Percentiles rank a stretch among this genome's conserved stretches.
Evolutionary conservation across 1,140 invertebrate genomes (phyloP).

Genomic region (Nilaparvata lugens): DNA sequence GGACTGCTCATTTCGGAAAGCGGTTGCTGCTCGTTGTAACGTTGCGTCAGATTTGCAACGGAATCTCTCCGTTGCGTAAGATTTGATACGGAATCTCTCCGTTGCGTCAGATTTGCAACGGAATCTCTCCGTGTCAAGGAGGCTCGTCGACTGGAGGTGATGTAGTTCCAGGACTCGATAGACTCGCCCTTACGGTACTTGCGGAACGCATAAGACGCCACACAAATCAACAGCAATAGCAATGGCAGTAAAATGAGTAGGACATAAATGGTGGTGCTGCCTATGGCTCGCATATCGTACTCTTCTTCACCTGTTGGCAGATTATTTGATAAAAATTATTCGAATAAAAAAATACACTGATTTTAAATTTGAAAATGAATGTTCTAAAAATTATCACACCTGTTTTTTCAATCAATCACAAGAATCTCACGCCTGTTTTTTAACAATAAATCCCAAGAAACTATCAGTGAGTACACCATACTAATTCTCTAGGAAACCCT

Average conservation of each 20-base stretch:
- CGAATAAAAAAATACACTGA: no score
- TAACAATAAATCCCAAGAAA: no score
- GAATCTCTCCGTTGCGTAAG: not conserved
- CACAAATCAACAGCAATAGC: constrained; percentile 44
- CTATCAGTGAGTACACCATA: no score
- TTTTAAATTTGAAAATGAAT: no score
- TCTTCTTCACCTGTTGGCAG: constrained; percentile 44
- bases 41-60: not conserved
- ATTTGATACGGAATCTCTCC: not conserved
- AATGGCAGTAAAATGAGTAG: constrained; percentile 41
- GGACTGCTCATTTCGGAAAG: not conserved
- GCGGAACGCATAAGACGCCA: constrained; percentile 38
- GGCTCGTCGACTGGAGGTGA: not conserved
- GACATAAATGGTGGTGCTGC: constrained; percentile 37
- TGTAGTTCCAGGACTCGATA: constrained; percentile 8
- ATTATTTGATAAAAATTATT: no score
- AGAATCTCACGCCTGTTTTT: not conserved
- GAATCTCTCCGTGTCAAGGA: constrained; percentile 2
- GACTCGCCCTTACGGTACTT: constrained; percentile 3
- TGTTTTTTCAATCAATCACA: no score
- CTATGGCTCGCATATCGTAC: constrained; percentile 43
- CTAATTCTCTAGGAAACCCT: no score
- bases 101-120: not conserved
- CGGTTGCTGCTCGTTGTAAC: not conserved
- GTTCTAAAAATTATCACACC: no score